These are phyloP conservation scores for Teleopsis dalmanni DNA, from an alignment of 1,140 invertebrate genomes.

Conservation along the genomic window DNA sequence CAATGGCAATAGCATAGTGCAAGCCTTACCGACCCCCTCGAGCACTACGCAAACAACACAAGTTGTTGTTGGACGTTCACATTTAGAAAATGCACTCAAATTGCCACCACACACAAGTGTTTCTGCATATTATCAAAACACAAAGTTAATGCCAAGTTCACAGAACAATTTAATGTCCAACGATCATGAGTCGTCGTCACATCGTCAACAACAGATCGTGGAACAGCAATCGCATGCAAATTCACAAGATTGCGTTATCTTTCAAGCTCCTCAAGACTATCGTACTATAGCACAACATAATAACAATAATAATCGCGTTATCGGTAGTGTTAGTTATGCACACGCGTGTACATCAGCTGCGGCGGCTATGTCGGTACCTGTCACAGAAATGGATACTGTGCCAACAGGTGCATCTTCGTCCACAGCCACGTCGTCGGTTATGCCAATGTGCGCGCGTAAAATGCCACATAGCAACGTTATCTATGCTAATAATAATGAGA, in stretches of 20 bases:
- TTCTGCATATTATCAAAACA: conserved; percentile 40
- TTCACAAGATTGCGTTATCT: not conserved
- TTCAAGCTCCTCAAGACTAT: too few species aligned
- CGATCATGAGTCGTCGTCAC: too few species aligned
- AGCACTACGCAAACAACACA: conserved; percentile 15
- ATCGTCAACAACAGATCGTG: too few species aligned
- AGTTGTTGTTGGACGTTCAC: conserved; percentile 26
- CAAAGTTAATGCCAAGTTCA: conserved; percentile 22
- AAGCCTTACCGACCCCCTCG: conserved; percentile 10
- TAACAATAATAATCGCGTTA: too few species aligned
- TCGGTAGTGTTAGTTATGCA: too few species aligned
- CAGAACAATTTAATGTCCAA: too few species aligned
- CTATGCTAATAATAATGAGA: conserved; percentile 39
- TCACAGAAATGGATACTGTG: conserved; percentile 42
- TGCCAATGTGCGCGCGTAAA: conserved; percentile 19
- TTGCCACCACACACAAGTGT: conserved; percentile 38
- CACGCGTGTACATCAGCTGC: too few species aligned
- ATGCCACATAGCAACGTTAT: conserved; percentile 36
- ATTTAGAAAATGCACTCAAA: conserved; percentile 37
- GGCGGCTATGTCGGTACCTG: conserved; percentile 19
- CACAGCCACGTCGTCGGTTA: conserved; percentile 1
- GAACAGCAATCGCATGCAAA: not conserved
- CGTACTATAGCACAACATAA: too few species aligned
- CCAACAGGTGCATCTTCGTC: conserved; percentile 17
- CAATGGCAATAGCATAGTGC: conserved; percentile 7